phyloP scores from a whole-genome alignment of 2,888 invertebrate species.

The Cyclophora punctaria region DNA sequence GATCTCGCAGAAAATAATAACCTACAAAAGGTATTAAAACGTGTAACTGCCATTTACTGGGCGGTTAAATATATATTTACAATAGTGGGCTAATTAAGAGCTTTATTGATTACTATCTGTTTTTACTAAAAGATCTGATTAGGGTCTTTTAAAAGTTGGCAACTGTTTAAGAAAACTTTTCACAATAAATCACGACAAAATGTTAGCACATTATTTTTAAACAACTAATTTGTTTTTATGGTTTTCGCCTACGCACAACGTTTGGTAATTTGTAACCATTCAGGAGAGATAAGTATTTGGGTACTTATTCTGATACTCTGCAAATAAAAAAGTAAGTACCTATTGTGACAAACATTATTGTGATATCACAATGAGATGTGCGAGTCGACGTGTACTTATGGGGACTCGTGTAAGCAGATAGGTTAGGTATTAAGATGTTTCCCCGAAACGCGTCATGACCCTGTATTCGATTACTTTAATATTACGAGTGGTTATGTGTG shows the following conservation, averaged over 20 bases:
- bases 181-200: constrained; percentile 1
- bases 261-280: constrained; percentile 5
- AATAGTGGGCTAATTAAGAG: too few relatives aligned
- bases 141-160: neutral
- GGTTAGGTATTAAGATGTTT: constrained; percentile 16
- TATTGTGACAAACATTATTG: too few relatives aligned
- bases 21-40: neutral
- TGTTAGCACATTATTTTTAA: constrained; percentile 2
- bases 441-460: constrained; percentile 41
- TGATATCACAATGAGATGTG: too few relatives aligned
- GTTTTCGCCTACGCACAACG: constrained; percentile 4
- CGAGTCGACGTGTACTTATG: too few relatives aligned
- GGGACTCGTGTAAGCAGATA: neutral
- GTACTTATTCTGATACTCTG: too few relatives aligned
- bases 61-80: too few relatives aligned
- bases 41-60: too few relatives aligned
- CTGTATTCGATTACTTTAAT: constrained; percentile 41
- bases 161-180: neutral
- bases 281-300: neutral
- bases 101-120: too few relatives aligned
- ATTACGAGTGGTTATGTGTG: neutral
- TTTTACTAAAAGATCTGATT: too few relatives aligned
- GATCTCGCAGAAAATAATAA: constrained; percentile 5
- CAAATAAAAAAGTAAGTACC: too few relatives aligned
- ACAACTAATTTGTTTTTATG: constrained; percentile 1